Conservation (phyloP, 2,888 invertebrate genomes). For the Clusia tigrina region DNA sequence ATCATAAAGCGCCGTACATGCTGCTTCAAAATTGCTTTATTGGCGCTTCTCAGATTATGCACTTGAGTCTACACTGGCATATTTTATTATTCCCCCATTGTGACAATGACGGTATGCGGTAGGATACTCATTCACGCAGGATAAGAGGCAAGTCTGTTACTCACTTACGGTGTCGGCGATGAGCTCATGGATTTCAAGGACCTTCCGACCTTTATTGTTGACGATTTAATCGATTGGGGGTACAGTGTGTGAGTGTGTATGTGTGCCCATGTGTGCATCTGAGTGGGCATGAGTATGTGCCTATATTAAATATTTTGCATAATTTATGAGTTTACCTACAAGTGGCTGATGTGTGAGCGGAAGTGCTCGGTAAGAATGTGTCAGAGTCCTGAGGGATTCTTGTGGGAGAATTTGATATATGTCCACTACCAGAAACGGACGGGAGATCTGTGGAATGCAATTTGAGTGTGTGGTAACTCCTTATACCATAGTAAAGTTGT, state of each 20-base stretch:
- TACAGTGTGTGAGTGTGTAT: neutral
- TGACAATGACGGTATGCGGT: neutral
- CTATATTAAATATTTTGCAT: neutral
- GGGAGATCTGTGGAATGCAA: no score
- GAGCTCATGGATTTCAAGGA: conserved; percentile 1
- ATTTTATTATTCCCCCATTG: neutral
- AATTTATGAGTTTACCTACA: no score
- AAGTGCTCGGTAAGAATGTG: no score
- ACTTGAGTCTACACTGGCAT: neutral
- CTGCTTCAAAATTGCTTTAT: conserved; percentile 36
- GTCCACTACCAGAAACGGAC: no score
- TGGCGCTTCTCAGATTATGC: conserved; percentile 34
- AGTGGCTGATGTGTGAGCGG: no score
- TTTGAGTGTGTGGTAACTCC: no score
- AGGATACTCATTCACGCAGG: no score
- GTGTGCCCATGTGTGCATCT: neutral
- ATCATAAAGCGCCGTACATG: neutral
- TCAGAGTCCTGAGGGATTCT: no score
- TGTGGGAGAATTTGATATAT: no score
- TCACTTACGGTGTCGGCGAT: neutral
- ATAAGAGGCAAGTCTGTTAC: neutral
- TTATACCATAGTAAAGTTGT: no score
- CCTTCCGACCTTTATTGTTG: neutral
- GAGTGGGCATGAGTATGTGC: neutral
- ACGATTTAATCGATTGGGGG: conserved; percentile 4